Percentiles rank a stretch among this genome's conserved stretches.
phyloP scores from a whole-genome alignment of 2,797 vertebrate genomes.

The Gymnothorax javanicus region DNA sequence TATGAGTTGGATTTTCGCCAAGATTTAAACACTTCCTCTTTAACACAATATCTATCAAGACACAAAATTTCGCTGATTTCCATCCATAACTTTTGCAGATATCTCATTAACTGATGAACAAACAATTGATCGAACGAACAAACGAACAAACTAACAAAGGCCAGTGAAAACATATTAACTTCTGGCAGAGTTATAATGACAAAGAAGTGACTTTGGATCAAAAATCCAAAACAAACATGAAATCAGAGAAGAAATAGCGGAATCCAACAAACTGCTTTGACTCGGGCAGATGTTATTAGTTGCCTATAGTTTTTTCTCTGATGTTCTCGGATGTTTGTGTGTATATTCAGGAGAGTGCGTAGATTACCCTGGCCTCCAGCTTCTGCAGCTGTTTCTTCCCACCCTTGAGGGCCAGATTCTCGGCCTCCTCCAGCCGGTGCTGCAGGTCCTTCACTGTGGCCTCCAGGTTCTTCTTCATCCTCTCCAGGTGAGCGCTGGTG shows the following conservation, averaged over 20 bases:
- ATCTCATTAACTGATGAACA: no score
- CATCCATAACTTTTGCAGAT: no score
- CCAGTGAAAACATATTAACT: no score
- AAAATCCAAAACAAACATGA: background rate
- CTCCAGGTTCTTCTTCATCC: slow-evolving; percentile 29
- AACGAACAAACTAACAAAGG: no score
- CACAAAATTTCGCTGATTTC: no score
- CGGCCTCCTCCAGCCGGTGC: slow-evolving; percentile 15
- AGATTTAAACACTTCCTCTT: no score
- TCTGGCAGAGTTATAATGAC: background rate
- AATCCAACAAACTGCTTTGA: background rate
- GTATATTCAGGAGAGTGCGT: background rate
- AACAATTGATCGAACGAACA: no score
- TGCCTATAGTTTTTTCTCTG: background rate
- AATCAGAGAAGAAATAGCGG: background rate
- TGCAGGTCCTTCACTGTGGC: slow-evolving; percentile 20
- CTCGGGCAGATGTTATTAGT: background rate
- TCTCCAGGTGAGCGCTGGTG: slow-evolving; percentile 31
- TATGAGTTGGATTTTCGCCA: no score
- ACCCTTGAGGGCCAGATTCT: slow-evolving; percentile 85
- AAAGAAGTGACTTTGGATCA: background rate
- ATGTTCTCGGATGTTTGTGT: background rate
- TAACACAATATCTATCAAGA: no score
- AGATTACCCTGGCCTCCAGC: slow-evolving; percentile 78
- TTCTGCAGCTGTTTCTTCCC: slow-evolving; percentile 27